Percentiles rank a stretch among this genome's conserved stretches.
phyloP scores from a whole-genome alignment of 1,140 invertebrate species.

The Polyergus mexicanus region DNA sequence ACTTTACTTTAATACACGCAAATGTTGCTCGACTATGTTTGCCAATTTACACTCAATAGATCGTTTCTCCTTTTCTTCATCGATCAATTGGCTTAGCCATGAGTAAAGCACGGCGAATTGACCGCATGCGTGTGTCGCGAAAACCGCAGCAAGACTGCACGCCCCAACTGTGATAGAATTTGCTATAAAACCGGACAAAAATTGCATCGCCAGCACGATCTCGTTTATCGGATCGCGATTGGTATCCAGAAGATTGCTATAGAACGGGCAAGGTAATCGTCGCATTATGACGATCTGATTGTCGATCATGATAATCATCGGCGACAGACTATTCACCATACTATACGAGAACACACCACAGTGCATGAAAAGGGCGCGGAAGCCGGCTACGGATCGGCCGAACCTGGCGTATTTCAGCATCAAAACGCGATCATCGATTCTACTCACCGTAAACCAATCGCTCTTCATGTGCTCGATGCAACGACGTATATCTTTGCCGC shows the following conservation, averaged over 20 bases:
- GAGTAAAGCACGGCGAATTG: slow-evolving; percentile 58
- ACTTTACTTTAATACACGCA: slow-evolving; percentile 65
- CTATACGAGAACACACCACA: slow-evolving; percentile 57
- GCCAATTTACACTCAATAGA: neutral
- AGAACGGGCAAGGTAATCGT: slow-evolving; percentile 52
- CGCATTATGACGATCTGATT: slow-evolving; percentile 21
- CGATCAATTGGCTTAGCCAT: slow-evolving; percentile 43
- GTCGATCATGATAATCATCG: neutral
- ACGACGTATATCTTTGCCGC: slow-evolving; percentile 33
- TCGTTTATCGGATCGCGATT: slow-evolving; percentile 57
- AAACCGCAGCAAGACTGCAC: slow-evolving; percentile 59
- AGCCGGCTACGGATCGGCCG: slow-evolving; percentile 48
- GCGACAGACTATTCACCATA: slow-evolving; percentile 9
- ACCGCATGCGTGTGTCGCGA: slow-evolving; percentile 64
- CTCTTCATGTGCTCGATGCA: slow-evolving; percentile 60
- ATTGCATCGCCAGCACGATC: slow-evolving; percentile 51
- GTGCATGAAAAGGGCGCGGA: slow-evolving; percentile 69
- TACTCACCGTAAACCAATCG: slow-evolving; percentile 55
- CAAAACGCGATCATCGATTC: slow-evolving; percentile 34
- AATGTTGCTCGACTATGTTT: slow-evolving; percentile 64
- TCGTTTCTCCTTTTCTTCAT: neutral
- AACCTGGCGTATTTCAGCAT: slow-evolving; percentile 64
- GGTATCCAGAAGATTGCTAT: slow-evolving; percentile 37
- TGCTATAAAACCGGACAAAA: slow-evolving; percentile 41
- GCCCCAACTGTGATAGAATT: slow-evolving; percentile 45